Evolutionary conservation across 1,140 invertebrate genomes (phyloP).

Genomic region (Musca domestica): DNA sequence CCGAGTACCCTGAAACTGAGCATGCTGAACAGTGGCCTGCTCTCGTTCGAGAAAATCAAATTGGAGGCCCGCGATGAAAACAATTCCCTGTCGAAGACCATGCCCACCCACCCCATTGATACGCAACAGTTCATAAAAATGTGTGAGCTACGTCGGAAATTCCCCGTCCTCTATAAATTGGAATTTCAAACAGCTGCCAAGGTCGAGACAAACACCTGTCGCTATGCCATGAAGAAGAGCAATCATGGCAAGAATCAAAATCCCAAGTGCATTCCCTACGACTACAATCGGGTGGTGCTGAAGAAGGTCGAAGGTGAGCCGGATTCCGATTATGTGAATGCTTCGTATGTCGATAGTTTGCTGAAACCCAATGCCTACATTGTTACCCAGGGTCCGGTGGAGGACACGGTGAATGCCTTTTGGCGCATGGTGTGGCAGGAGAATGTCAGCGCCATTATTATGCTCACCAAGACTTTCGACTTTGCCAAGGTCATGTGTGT

Average conservation of each 20-base stretch:
- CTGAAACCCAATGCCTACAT: constrained; percentile 84
- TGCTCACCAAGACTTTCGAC: constrained; percentile 96
- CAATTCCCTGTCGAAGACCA: constrained; percentile 70
- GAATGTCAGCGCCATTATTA: constrained; percentile 85
- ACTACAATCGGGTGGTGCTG: constrained; percentile 94
- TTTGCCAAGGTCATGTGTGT: constrained; percentile 94
- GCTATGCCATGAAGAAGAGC: constrained; percentile 75
- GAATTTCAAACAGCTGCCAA: constrained; percentile 85
- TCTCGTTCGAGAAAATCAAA: constrained; percentile 65
- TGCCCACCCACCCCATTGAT: constrained; percentile 74
- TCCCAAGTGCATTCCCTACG: constrained; percentile 90
- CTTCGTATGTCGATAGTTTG: constrained; percentile 83
- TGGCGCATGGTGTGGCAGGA: constrained; percentile 98
- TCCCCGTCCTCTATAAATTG: constrained; percentile 82
- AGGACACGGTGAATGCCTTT: constrained; percentile 87
- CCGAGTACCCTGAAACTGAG: constrained; percentile 86
- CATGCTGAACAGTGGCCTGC: constrained; percentile 85
- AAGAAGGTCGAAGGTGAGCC: constrained; percentile 73
- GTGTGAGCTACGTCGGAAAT: constrained; percentile 81
- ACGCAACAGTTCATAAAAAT: constrained; percentile 76
- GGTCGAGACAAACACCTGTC: constrained; percentile 79
- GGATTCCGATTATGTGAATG: constrained; percentile 94
- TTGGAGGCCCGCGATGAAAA: constrained; percentile 67
- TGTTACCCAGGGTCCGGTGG: constrained; percentile 88
- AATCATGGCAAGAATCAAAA: constrained; percentile 90